Base-by-base conservation (phyloP, 1,140 invertebrate genomes). In the Brachionus rubens region DNA sequence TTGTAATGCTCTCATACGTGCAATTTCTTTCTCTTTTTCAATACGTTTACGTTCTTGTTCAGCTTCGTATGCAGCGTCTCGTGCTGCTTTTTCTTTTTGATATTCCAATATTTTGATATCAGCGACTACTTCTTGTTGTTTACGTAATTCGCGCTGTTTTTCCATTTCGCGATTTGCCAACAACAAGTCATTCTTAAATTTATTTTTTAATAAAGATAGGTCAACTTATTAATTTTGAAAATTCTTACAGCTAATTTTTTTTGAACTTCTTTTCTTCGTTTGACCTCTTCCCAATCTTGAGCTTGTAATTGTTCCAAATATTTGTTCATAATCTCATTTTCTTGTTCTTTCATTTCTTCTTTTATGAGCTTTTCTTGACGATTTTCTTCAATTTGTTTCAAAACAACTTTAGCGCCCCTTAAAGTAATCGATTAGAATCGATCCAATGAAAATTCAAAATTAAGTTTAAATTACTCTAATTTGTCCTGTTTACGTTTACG, bases 1-100 rank as follows among this genome's bases (percentile, higher is more conserved):
- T 78, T 86, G 84, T 36, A 84, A 65, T 10, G 80, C 80, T 40
- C 83, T 77, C 48, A 85, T 62, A 52, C 81, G 79, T 1, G 81
- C 83, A n/a, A 82, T 79, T 78, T 86, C 84, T 70, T 79, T 82
- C 79, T 86, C 84, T 76, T 85, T 85, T 78, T 84, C 81, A n/a
- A 83, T 80, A 21, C 83, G 80, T 26, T 83, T 81, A 59, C 78
- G 79, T 65, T 82, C 81, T 77, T 83, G 82, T 77, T 86, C 83
- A 40, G 79, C 80, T 72, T 86, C 83, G 78, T 79, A 83, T 12
- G 80, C 82, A 16, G 81, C 80, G 77, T 86, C 85, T 76, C 84
- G 77, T 77, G 84, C 83, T 40, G 83, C 84, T 79, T 85, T 85
- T 78, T 83, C 80, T 77, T 82, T 83, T 80, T 83, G 81, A 77